A percentile compares a stretch with the other conserved stretches of the same genome.
These are phyloP conservation scores for Echinops telfairi DNA, from an alignment of 2,113 vertebrate species.

Conservation along the genomic window DNA sequence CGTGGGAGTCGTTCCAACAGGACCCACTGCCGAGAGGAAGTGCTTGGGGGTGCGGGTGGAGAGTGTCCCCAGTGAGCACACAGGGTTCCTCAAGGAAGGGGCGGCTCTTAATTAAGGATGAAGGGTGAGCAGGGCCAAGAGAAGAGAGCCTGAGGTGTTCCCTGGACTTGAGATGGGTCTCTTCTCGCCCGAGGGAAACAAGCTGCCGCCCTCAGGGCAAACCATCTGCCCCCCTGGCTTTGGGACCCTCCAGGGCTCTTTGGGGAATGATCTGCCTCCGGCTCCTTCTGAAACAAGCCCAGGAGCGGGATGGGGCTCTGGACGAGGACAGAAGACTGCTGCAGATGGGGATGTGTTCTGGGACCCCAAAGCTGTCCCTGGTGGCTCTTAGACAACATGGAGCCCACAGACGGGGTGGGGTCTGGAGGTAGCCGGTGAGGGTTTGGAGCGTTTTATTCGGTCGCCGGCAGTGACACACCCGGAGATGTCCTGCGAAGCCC, in stretches of 20 bases:
- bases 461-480: no score
- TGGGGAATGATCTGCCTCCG: accelerated
- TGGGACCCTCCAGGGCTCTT: not conserved
- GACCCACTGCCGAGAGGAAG: accelerated
- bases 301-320: accelerated
- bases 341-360: accelerated
- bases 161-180: not conserved
- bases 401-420: not conserved
- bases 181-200: not conserved
- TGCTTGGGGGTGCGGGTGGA: not conserved
- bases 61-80: not conserved
- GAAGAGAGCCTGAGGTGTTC: not conserved
- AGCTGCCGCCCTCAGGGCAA: not conserved
- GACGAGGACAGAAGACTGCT: not conserved
- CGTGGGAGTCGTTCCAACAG: not conserved
- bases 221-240: not conserved
- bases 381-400: not conserved
- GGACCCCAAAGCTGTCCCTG: not conserved
- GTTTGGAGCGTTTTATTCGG: no score
- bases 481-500: not conserved
- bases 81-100: conserved; percentile 23
- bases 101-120: conserved; percentile 38
- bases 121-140: not conserved
- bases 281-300: not conserved
- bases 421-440: not conserved